These are phyloP conservation scores for Pediacus dermestoides DNA, from an alignment of 2,888 invertebrate genomes.

Conservation along the genomic window DNA sequence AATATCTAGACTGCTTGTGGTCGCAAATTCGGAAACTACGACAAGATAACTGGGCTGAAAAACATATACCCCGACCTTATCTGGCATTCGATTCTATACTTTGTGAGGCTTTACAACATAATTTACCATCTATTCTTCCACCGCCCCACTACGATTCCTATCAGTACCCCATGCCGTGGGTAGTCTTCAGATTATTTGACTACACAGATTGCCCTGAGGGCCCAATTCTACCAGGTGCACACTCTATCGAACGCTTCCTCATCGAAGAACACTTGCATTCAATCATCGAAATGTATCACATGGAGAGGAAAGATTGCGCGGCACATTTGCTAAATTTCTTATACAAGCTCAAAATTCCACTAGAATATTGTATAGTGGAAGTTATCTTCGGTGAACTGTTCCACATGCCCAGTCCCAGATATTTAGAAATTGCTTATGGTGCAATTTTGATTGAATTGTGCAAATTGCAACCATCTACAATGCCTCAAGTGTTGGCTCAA, in stretches of 20 bases:
- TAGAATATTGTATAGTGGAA: conserved; percentile 98
- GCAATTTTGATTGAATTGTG: conserved; percentile 95
- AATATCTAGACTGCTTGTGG: conserved; percentile 96
- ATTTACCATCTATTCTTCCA: conserved; percentile 84
- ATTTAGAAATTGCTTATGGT: conserved; percentile 90
- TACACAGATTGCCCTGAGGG: conserved; percentile 97
- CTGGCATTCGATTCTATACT: conserved; percentile 92
- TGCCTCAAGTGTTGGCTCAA: conserved; percentile 97
- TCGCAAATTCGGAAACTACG: conserved; percentile 87
- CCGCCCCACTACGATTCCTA: conserved; percentile 90
- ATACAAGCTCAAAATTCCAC: conserved; percentile 88
- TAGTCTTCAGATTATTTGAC: conserved; percentile 96
- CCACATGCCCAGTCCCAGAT: conserved; percentile 83
- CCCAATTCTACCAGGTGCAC: conserved; percentile 88
- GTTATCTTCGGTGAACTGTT: conserved; percentile 94
- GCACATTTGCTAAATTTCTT: conserved; percentile 88
- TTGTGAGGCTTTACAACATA: conserved; percentile 95
- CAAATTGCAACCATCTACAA: conserved; percentile 91
- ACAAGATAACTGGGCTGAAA: conserved; percentile 95
- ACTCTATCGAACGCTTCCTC: conserved; percentile 95
- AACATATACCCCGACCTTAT: conserved; percentile 93
- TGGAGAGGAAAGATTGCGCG: conserved; percentile 94
- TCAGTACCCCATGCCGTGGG: conserved; percentile 90
- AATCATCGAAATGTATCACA: conserved; percentile 82
- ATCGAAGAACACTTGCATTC: conserved; percentile 97